Percentiles rank a stretch among this genome's conserved stretches.
Evolutionary conservation across 2,113 vertebrate species (phyloP).

Genomic region (Cephalopholis sonnerati): DNA sequence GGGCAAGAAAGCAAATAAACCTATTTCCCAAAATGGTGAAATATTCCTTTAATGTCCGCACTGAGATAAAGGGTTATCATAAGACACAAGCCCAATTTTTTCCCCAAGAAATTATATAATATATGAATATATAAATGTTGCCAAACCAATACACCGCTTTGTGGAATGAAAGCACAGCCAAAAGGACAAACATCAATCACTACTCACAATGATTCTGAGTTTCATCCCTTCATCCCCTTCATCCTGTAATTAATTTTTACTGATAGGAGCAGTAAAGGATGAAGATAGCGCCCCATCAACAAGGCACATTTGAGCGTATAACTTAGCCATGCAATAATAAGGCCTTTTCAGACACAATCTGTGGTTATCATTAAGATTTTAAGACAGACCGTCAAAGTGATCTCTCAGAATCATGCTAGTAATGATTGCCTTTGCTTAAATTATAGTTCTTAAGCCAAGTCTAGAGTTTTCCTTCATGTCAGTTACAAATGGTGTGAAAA

Average conservation of each 20-base stretch:
- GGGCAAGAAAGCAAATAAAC: not conserved
- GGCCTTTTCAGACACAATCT: constrained; percentile 45
- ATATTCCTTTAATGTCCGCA: not conserved
- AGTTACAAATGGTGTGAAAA: not conserved
- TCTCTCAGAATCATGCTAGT: constrained; percentile 10
- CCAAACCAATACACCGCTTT: not conserved
- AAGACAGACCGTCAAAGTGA: not conserved
- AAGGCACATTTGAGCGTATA: constrained; percentile 68
- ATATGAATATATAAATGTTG: not conserved
- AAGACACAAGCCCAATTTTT: not conserved
- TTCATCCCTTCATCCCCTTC: too few species aligned
- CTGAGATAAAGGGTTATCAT: not conserved
- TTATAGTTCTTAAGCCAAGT: constrained; percentile 4
- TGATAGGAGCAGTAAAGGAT: constrained; percentile 15
- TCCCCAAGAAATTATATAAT: not conserved
- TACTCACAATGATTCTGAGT: constrained; percentile 3
- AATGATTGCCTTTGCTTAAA: not conserved
- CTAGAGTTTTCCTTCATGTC: constrained; percentile 18
- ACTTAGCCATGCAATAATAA: constrained; percentile 22
- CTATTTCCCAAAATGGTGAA: not conserved
- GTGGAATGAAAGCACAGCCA: constrained; percentile 16
- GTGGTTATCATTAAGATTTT: constrained; percentile 24
- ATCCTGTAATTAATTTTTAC: constrained; percentile 14
- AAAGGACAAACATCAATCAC: constrained; percentile 13
- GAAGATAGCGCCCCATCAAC: constrained; percentile 20